Conservation (phyloP, 2,888 invertebrate species). For the Acleris cristana region DNA sequence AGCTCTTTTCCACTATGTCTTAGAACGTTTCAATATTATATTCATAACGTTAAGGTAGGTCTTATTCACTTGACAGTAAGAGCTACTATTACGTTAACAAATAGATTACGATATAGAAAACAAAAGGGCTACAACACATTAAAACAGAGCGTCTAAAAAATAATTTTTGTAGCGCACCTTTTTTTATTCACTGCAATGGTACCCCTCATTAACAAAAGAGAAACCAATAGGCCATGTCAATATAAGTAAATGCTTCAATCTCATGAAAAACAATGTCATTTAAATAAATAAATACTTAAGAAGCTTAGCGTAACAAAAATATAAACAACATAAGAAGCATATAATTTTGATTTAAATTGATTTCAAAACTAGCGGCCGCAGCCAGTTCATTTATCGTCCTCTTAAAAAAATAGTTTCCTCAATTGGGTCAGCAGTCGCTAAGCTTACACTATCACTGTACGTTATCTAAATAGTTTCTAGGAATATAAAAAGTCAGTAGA, state of each 20-base stretch:
- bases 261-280: constrained; percentile 34
- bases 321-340: constrained; percentile 28
- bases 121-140: too few relatives aligned
- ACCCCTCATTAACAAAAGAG: too few relatives aligned
- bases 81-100: too few relatives aligned
- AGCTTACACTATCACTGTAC: constrained; percentile 50
- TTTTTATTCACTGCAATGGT: too few relatives aligned
- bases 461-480: constrained; percentile 60
- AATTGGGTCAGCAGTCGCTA: background rate
- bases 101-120: too few relatives aligned
- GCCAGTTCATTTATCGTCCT: background rate
- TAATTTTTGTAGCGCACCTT: too few relatives aligned
- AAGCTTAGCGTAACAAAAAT: constrained; percentile 41
- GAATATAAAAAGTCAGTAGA: constrained; percentile 54
- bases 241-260: background rate
- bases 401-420: too few relatives aligned
- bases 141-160: too few relatives aligned
- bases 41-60: too few relatives aligned
- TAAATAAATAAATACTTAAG: constrained; percentile 47
- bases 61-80: too few relatives aligned
- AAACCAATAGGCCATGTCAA: background rate
- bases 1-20: too few relatives aligned
- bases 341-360: background rate
- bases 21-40: too few relatives aligned
- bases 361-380: background rate